Conservation (phyloP, 2,113 vertebrate species). For the Thamnaconus septentrionalis region DNA sequence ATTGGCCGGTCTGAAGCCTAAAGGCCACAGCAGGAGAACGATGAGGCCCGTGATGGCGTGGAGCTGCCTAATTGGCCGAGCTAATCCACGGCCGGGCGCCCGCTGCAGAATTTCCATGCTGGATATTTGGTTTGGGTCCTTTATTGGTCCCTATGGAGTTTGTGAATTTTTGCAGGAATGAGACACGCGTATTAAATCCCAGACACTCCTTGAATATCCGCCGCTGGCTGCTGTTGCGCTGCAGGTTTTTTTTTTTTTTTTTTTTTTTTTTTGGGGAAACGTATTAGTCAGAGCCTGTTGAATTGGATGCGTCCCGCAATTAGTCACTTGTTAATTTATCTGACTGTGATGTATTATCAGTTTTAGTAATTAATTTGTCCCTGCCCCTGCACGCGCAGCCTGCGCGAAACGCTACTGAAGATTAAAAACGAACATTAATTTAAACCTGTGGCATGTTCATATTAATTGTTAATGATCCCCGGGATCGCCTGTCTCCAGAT, state of each 20-base stretch:
- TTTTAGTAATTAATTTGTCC: conserved; percentile 42
- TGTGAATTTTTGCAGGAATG: conserved; percentile 35
- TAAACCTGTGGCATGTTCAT: not conserved
- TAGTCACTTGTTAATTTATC: conserved; percentile 41
- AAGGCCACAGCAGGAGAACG: conserved; percentile 57
- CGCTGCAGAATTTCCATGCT: conserved; percentile 46
- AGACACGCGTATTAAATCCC: conserved; percentile 50
- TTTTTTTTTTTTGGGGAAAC: no score
- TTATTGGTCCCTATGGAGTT: conserved; percentile 27
- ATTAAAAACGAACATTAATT: conserved; percentile 13
- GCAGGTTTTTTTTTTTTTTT: not conserved
- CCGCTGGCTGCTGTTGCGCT: conserved; percentile 44
- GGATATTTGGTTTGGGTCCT: conserved; percentile 44
- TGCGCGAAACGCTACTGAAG: conserved; percentile 1
- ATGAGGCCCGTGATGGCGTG: conserved; percentile 45
- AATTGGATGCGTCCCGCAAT: conserved; percentile 41
- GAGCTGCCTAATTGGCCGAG: conserved; percentile 63
- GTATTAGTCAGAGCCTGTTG: not conserved
- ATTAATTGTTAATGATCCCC: conserved; percentile 14
- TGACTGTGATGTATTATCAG: conserved; percentile 39
- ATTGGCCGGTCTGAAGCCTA: conserved; percentile 55
- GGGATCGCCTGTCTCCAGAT: not conserved
- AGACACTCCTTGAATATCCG: conserved; percentile 50
- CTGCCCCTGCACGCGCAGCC: conserved; percentile 1
- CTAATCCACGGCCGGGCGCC: conserved; percentile 48